These are phyloP conservation scores for Agrochola lychnidis DNA, from an alignment of 2,888 invertebrate genomes.

Conservation along the genomic window DNA sequence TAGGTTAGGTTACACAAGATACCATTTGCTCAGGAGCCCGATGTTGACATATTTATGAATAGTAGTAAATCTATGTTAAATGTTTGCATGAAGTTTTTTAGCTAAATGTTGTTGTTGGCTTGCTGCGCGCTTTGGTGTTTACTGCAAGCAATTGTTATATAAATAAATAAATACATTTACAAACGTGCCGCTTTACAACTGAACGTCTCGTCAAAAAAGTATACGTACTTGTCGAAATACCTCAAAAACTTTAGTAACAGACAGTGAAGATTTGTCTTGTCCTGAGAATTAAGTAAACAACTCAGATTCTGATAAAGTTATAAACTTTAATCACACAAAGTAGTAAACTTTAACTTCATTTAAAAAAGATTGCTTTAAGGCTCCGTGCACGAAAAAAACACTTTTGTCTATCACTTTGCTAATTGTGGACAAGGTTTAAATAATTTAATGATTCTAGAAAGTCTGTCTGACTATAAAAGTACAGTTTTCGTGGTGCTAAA, in stretches of 20 bases:
- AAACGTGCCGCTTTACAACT: neutral
- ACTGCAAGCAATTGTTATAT: too few relatives aligned
- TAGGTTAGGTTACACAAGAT: neutral
- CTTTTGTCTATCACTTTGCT: too few relatives aligned
- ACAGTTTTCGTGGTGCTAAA: too few relatives aligned
- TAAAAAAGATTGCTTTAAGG: neutral
- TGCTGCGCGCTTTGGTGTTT: too few relatives aligned
- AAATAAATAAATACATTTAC: neutral
- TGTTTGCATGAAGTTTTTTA: too few relatives aligned
- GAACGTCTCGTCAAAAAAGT: neutral
- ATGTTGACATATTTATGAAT: too few relatives aligned
- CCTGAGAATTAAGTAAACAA: slow-evolving; percentile 15
- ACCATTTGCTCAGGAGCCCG: neutral
- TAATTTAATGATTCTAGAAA: too few relatives aligned
- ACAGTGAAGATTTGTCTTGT: neutral
- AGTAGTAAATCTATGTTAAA: too few relatives aligned
- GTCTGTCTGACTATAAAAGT: too few relatives aligned
- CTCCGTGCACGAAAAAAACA: too few relatives aligned
- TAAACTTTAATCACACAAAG: slow-evolving; percentile 21
- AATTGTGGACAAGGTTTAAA: too few relatives aligned
- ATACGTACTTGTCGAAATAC: neutral
- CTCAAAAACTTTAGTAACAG: neutral
- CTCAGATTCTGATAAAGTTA: slow-evolving; percentile 10
- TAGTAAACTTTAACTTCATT: slow-evolving; percentile 4
- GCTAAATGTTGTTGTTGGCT: too few relatives aligned